Evolutionary conservation across 2,888 invertebrate genomes (phyloP).

Genomic region (Esperia sulphurella): DNA sequence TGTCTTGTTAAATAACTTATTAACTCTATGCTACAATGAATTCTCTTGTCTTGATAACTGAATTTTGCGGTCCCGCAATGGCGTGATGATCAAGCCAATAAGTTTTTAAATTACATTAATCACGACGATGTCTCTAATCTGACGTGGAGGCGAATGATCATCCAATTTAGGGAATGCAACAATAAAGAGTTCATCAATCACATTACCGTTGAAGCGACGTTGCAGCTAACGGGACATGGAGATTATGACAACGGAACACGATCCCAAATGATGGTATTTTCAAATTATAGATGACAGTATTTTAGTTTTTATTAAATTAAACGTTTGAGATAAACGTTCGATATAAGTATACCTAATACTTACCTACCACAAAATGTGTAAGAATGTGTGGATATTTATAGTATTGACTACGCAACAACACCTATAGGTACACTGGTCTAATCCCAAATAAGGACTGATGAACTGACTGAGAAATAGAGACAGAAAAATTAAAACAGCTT

Average conservation of each 20-base stretch:
- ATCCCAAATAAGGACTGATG: no score
- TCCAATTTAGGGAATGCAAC: slow-evolving; percentile 18
- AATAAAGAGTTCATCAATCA: slow-evolving; percentile 29
- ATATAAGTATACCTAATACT: no score
- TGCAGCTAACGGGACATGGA: slow-evolving; percentile 23
- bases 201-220: slow-evolving; percentile 18
- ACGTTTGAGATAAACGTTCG: no score
- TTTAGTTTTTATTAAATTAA: not conserved
- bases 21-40: no score
- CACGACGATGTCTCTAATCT: not conserved
- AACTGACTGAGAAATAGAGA: no score
- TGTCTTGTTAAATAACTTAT: no score
- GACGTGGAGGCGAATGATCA: slow-evolving; percentile 9
- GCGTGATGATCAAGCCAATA: not conserved
- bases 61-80: not conserved
- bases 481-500: no score
- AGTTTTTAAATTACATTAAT: not conserved
- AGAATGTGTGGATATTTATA: no score
- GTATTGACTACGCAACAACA: no score
- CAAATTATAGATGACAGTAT: not conserved
- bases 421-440: no score
- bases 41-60: no score
- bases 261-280: not conserved
- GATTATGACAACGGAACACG: slow-evolving; percentile 4
- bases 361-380: no score